phyloP scores from a whole-genome alignment of 1,140 invertebrate genomes.

The Hycleus cichorii region DNA sequence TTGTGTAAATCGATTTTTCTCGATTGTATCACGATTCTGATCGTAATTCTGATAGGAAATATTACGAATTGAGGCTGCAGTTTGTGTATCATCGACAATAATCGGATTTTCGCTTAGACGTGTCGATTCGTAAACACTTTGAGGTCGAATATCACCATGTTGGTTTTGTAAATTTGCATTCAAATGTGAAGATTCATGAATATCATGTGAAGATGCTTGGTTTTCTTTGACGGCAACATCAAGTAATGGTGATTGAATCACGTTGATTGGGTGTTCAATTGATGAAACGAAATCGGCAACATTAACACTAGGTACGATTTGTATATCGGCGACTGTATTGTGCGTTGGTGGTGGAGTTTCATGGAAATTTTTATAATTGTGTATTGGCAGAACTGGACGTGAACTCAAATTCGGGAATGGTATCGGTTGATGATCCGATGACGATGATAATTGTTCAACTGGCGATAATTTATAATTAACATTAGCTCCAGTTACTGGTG shows the following conservation, averaged over 20 bases:
- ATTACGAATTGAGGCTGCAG: constrained; percentile 25
- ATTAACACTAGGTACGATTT: constrained; percentile 53
- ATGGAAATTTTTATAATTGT: constrained; percentile 19
- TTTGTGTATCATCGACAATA: constrained; percentile 34
- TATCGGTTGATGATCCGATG: constrained; percentile 12
- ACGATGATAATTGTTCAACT: constrained; percentile 17
- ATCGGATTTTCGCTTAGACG: constrained; percentile 37
- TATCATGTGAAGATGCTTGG: constrained; percentile 2
- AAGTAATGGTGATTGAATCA: constrained; percentile 55
- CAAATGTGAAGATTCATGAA: background rate
- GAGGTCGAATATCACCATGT: background rate
- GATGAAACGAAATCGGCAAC: constrained; percentile 55
- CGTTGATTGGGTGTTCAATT: constrained; percentile 55
- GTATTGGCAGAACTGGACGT: constrained; percentile 25
- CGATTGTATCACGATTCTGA: background rate
- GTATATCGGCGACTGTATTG: constrained; percentile 15
- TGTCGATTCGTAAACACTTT: background rate
- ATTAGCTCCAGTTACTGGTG: constrained; percentile 20
- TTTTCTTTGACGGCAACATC: constrained; percentile 45
- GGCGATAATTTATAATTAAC: constrained; percentile 17
- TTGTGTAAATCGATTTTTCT: constrained; percentile 17
- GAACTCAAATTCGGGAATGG: constrained; percentile 26
- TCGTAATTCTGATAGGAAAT: constrained; percentile 14
- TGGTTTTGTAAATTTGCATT: background rate
- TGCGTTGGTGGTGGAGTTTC: constrained; percentile 20